Evolutionary conservation across 64 coral and sea anemone species (phyloP), one percentile per base, ranked within the genome.

Genomic region (Dendronephthya gigantea): DNA sequence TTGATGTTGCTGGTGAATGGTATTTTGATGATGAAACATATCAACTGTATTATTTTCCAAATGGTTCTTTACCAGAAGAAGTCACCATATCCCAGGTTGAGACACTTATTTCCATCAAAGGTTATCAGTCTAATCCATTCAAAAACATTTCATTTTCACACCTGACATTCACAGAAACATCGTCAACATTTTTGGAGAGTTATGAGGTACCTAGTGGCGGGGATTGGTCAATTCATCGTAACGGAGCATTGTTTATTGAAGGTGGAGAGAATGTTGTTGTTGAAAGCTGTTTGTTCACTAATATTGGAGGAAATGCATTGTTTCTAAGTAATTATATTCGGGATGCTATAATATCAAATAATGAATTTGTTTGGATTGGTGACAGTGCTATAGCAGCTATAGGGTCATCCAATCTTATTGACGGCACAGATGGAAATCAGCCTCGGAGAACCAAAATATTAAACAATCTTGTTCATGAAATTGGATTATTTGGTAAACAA

Each of bases 281-380:
- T 33, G 72, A 79, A 35, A 34, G 17, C 36, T 79, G 72, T 39
- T 79, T 39, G 15, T 79, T 79, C 22, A 79, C 32, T 15, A 79
- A 79, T 33, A 79, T 79, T 37, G 72, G 72, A 15, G 72, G 72
- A 39, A 79, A 79, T 79, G 72, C 72, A 34, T 39, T 79, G 32
- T 37, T 79, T 79, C 72, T 79, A 29, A 79, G 72, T 39, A 35
- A 79, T 33, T 79, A 79, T 79, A 79, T 79, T 37, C 72, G 28
- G 15, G 36, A 79, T 79, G 72, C 72, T 33, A 33, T 29, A 79
- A 79, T 79, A 36, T 79, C 72, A 79, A 79, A 79, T 22, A 79
- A 79, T 79, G 72, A 79, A 35, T 79, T 79, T 79, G 37, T 79
- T 39, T 79, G 72, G 72, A 79, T 79, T 79, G 72, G 72, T 34